A percentile compares a stretch with the other conserved stretches of the same genome.
Conservation (phyloP, 2,113 vertebrate genomes). For the Hirundichthys speculiger region DNA sequence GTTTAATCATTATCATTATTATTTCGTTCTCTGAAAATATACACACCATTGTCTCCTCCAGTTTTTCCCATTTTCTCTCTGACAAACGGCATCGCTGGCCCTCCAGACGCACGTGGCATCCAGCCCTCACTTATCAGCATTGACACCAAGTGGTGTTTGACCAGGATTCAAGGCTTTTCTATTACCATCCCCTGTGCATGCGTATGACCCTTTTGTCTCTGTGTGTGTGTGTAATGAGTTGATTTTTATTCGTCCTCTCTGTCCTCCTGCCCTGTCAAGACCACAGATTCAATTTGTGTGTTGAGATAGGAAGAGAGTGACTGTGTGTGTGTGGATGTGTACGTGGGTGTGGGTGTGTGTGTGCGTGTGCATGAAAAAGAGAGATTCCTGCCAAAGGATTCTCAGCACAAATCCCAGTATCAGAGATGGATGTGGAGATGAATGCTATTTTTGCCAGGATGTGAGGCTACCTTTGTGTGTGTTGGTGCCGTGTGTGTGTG, state of each 20-base stretch:
- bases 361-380: slow-evolving; percentile 1
- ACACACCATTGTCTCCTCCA: slow-evolving; percentile 3
- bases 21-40: slow-evolving; percentile 11
- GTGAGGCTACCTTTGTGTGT: slow-evolving; percentile 32
- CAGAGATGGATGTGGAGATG: slow-evolving; percentile 46
- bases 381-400: slow-evolving; percentile 48
- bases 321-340: background rate
- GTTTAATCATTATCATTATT: slow-evolving; percentile 42
- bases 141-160: slow-evolving; percentile 52
- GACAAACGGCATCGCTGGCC: slow-evolving; percentile 23
- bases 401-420: slow-evolving; percentile 54
- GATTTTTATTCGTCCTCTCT: slow-evolving; percentile 68
- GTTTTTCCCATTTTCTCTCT: slow-evolving; percentile 13
- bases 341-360: background rate
- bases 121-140: slow-evolving; percentile 37
- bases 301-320: slow-evolving; percentile 25
- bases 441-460: slow-evolving; percentile 47
- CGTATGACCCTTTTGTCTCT: slow-evolving; percentile 27
- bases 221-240: slow-evolving; percentile 61
- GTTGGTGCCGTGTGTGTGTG: no score
- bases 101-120: slow-evolving; percentile 18
- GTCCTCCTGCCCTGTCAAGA: slow-evolving; percentile 66
- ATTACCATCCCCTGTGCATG: slow-evolving; percentile 35
- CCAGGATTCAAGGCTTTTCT: slow-evolving; percentile 46
- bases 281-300: slow-evolving; percentile 71